Percentiles rank a stretch among this genome's conserved stretches.
These are phyloP conservation scores for Agrochola macilenta DNA, from an alignment of 2,888 invertebrate species.

Conservation along the genomic window DNA sequence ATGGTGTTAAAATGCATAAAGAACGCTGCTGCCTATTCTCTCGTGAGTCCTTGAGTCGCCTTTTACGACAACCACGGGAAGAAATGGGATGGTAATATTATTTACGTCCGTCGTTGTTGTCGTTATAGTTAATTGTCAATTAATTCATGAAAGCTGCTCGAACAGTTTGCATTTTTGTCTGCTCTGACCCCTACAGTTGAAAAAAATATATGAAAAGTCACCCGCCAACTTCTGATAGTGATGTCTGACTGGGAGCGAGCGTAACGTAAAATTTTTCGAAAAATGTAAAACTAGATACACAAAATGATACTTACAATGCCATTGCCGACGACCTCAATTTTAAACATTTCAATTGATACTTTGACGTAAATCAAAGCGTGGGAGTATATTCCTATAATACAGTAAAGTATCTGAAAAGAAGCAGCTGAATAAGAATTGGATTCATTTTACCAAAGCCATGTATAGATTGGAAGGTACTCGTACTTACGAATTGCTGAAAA, in stretches of 20 bases:
- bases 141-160: no score
- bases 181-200: neutral
- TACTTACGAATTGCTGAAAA: conserved; percentile 32
- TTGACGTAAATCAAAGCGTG: conserved; percentile 2
- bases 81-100: no score
- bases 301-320: conserved; percentile 16
- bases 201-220: neutral
- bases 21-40: no score
- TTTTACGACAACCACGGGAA: no score
- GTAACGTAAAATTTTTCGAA: no score
- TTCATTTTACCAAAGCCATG: neutral
- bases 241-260: neutral
- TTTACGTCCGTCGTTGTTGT: no score
- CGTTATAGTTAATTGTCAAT: neutral
- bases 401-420: conserved; percentile 22
- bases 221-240: neutral
- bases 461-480: neutral
- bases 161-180: neutral
- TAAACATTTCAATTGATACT: neutral
- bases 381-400: conserved; percentile 10
- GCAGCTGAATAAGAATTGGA: neutral
- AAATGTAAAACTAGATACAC: neutral
- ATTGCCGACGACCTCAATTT: neutral
- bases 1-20: no score
- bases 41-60: no score